Evolutionary conservation across 2,888 invertebrate species (phyloP).

Genomic region (Drosophila cyrtoloma): DNA sequence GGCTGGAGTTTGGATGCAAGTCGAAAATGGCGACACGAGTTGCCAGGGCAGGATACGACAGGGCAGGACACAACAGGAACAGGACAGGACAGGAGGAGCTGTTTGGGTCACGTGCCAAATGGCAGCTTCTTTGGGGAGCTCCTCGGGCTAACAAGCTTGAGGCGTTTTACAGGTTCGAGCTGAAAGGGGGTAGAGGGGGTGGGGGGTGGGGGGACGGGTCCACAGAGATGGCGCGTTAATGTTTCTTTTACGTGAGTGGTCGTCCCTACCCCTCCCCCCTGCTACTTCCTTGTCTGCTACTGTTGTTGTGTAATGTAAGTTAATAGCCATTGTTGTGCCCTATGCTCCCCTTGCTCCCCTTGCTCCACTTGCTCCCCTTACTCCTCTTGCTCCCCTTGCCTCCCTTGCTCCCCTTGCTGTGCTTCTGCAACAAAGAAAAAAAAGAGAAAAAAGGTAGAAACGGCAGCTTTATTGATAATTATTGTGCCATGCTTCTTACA

Average conservation of each 20-base stretch:
- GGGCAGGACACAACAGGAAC: neutral
- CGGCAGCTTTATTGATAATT: constrained; percentile 77
- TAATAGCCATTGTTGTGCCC: constrained; percentile 72
- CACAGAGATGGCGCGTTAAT: constrained; percentile 68
- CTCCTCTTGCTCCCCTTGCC: constrained; percentile 3
- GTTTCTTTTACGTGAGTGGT: constrained; percentile 76
- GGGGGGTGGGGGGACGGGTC: constrained; percentile 15
- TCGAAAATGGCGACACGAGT: constrained; percentile 55
- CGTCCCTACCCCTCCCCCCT: neutral
- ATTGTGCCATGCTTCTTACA: constrained; percentile 72
- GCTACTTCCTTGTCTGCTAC: constrained; percentile 1
- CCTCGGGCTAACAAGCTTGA: constrained; percentile 66
- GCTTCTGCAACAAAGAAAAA: constrained; percentile 2
- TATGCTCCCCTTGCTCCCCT: constrained; percentile 9
- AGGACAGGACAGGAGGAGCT: neutral
- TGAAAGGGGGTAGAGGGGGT: neutral
- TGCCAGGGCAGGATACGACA: constrained; percentile 3
- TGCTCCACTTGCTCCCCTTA: neutral
- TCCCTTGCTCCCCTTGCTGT: neutral
- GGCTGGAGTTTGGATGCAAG: constrained; percentile 37
- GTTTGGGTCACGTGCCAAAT: constrained; percentile 62
- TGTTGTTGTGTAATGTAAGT: constrained; percentile 70
- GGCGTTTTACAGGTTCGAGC: neutral
- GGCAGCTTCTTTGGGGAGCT: constrained; percentile 42
- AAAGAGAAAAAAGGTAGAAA: constrained; percentile 34